These are phyloP conservation scores for Nomada fucata DNA, from an alignment of 2,888 invertebrate genomes.

Conservation along the genomic window DNA sequence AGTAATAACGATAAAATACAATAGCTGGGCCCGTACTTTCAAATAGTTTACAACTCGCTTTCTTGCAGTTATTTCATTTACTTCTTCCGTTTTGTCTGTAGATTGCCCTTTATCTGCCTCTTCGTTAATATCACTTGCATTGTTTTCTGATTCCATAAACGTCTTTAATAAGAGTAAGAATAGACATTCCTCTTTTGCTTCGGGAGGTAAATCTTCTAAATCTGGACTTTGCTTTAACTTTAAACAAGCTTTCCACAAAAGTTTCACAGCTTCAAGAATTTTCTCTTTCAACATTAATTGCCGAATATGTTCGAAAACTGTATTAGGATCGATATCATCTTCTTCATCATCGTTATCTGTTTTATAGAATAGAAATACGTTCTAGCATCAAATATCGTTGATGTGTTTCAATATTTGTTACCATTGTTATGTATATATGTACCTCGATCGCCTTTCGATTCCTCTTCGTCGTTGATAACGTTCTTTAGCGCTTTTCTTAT, in stretches of 20 bases:
- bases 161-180: slow-evolving; percentile 77
- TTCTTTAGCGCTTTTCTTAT: slow-evolving; percentile 76
- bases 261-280: slow-evolving; percentile 74
- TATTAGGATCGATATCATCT: slow-evolving; percentile 68
- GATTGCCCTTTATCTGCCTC: not conserved
- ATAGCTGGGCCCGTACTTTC: slow-evolving; percentile 85
- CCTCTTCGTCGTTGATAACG: slow-evolving; percentile 38
- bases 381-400: not conserved
- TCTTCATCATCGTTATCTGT: slow-evolving; percentile 57
- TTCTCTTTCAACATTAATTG: slow-evolving; percentile 77
- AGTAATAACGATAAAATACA: not conserved
- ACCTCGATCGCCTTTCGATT: slow-evolving; percentile 13
- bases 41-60: slow-evolving; percentile 90
- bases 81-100: slow-evolving; percentile 82
- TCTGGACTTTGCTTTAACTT: slow-evolving; percentile 62
- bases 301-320: slow-evolving; percentile 78
- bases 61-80: slow-evolving; percentile 86
- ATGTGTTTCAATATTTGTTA: slow-evolving; percentile 14
- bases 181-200: slow-evolving; percentile 73
- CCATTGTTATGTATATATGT: not conserved
- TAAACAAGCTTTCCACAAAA: slow-evolving; percentile 65
- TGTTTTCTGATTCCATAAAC: slow-evolving; percentile 78
- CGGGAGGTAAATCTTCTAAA: slow-evolving; percentile 61
- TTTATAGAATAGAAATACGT: slow-evolving; percentile 5
- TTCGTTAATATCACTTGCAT: slow-evolving; percentile 52